Evolutionary conservation across 2,113 vertebrate genomes (phyloP).

Genomic region (Lamprologus speciosus): DNA sequence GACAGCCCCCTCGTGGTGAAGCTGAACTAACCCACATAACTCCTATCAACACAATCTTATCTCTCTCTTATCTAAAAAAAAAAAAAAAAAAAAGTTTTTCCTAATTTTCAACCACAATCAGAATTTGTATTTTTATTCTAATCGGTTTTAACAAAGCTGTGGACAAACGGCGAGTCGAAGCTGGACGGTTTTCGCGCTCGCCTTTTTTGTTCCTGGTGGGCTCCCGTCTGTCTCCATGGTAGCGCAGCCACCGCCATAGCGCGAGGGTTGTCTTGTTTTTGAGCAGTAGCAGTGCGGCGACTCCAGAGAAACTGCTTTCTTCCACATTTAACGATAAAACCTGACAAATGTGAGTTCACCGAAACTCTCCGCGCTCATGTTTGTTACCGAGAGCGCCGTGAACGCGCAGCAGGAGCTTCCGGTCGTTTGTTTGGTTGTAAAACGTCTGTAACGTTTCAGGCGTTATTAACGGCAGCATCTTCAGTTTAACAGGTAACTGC

Average conservation of each 20-base stretch:
- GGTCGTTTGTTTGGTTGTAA: background rate
- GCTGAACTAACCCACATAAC: background rate
- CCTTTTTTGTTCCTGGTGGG: background rate
- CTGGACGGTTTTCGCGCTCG: background rate
- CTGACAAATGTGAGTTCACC: background rate
- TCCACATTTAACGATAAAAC: no score
- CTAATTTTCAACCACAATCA: background rate
- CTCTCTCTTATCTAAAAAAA: background rate
- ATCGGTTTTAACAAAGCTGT: background rate
- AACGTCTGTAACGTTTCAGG: background rate
- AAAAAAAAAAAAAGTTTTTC: background rate
- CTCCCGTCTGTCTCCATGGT: slow-evolving; percentile 5
- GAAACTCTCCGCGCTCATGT: accelerated
- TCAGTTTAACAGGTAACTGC: background rate
- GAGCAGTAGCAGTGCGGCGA: background rate
- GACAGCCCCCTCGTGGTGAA: background rate
- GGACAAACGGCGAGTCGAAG: background rate
- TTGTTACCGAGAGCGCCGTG: background rate
- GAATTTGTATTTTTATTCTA: background rate
- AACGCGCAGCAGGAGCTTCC: accelerated
- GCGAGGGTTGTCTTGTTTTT: background rate
- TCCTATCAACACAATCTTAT: background rate
- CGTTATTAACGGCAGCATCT: background rate
- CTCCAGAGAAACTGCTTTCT: accelerated
- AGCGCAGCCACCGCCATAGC: background rate